phyloP scores from a whole-genome alignment of 2,113 vertebrate genomes.

The Meleagris gallopavo region DNA sequence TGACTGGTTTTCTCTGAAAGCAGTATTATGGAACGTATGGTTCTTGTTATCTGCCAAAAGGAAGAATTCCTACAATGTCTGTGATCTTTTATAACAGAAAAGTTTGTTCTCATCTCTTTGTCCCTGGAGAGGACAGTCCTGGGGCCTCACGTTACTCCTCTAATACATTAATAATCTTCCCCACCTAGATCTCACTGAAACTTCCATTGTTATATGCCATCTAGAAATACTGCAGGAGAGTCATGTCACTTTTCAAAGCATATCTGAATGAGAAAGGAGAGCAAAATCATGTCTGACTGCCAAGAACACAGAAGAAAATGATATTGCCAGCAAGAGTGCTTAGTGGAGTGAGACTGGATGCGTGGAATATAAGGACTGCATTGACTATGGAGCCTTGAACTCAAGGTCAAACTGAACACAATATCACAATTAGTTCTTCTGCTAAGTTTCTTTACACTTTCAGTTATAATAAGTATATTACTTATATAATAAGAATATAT shows the following conservation, averaged over 20 bases:
- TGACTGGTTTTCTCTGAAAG: not conserved
- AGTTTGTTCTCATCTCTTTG: constrained; percentile 18
- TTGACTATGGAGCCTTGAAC: not conserved
- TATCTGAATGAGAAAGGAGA: not conserved
- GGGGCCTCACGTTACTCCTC: not conserved
- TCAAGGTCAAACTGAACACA: constrained; percentile 1
- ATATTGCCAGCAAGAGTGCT: not conserved
- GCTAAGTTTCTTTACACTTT: not conserved
- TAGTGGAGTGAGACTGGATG: not conserved
- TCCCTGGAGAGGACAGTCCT: constrained; percentile 35
- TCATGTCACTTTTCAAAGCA: not conserved
- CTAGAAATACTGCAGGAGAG: not conserved
- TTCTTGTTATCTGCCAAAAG: not conserved
- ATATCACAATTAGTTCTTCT: not conserved
- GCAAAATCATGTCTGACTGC: constrained; percentile 12
- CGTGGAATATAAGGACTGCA: accelerated
- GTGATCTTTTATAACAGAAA: not conserved
- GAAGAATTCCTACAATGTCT: not conserved
- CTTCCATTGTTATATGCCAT: constrained; percentile 27
- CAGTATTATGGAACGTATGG: not conserved
- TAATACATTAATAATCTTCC: constrained; percentile 13
- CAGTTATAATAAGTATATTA: not conserved
- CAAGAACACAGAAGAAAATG: not conserved
- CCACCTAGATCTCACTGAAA: constrained; percentile 10
- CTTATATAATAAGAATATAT: too few species aligned